Evolutionary conservation across 1,140 invertebrate genomes (phyloP).

Genomic region (Achatina immaculata): DNA sequence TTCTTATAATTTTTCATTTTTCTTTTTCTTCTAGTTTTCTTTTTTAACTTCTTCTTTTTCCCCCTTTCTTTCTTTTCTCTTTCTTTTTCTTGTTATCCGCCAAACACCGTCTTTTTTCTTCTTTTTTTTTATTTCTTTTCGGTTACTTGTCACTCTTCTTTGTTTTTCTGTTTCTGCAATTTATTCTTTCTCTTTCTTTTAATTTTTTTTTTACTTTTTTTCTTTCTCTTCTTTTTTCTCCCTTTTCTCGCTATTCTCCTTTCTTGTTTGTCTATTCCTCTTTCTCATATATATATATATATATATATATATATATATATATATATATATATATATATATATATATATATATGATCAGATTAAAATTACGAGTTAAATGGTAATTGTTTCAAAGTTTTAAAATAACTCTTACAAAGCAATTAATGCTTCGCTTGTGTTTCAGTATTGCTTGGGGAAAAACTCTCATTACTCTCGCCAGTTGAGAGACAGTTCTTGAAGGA

Average conservation of each 20-base stretch:
- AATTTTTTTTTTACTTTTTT: not conserved
- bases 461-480: too few relatives aligned
- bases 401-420: too few relatives aligned
- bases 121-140: not conserved
- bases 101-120: not conserved
- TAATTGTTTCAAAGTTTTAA: too few relatives aligned
- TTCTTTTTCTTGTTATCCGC: not conserved
- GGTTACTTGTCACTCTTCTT: not conserved
- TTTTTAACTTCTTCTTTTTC: not conserved
- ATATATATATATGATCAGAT: too few relatives aligned
- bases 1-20: too few relatives aligned
- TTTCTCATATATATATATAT: too few relatives aligned
- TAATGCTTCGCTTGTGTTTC: too few relatives aligned
- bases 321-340: too few relatives aligned
- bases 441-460: too few relatives aligned
- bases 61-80: not conserved
- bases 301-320: too few relatives aligned
- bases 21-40: conserved; percentile 10
- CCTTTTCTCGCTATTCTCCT: not conserved
- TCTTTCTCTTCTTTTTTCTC: not conserved
- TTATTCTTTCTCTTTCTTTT: not conserved
- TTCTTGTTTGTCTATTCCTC: not conserved
- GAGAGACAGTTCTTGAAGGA: too few relatives aligned
- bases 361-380: too few relatives aligned
- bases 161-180: not conserved